Conservation (phyloP, 2,113 vertebrate genomes). For the Actinemys pallida region DNA sequence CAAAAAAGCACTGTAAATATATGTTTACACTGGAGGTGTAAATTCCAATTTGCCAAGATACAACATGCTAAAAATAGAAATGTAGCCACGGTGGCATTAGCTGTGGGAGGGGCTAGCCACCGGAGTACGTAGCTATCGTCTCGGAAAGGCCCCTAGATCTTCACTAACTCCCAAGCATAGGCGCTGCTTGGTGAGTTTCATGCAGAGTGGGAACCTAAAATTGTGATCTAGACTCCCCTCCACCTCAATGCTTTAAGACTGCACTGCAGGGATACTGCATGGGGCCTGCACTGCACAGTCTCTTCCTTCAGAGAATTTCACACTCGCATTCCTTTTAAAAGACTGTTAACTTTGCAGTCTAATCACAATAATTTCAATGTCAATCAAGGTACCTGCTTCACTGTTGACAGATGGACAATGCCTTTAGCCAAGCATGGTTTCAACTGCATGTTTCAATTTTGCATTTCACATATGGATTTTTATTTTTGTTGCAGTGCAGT, state of each 20-base stretch:
- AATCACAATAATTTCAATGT: neutral
- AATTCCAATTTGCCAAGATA: neutral
- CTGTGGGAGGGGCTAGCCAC: neutral
- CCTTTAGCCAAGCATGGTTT: neutral
- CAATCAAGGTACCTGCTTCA: neutral
- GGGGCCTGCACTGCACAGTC: neutral
- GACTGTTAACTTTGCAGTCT: neutral
- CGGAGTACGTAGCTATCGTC: neutral
- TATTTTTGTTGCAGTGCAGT: neutral
- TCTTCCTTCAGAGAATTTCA: neutral
- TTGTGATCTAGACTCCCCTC: neutral
- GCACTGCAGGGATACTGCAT: neutral
- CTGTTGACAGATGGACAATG: neutral
- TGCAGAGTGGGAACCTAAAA: neutral
- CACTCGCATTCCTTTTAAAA: neutral
- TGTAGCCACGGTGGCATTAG: neutral
- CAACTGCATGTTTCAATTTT: neutral
- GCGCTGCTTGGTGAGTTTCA: neutral
- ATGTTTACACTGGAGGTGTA: neutral
- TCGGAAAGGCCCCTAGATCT: neutral
- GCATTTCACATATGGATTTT: neutral
- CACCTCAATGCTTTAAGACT: neutral
- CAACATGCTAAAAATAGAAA: neutral
- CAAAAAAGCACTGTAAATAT: neutral
- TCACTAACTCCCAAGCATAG: neutral